Evolutionary conservation across 2,797 vertebrate genomes (phyloP).

Genomic region (Capromys pilorides): DNA sequence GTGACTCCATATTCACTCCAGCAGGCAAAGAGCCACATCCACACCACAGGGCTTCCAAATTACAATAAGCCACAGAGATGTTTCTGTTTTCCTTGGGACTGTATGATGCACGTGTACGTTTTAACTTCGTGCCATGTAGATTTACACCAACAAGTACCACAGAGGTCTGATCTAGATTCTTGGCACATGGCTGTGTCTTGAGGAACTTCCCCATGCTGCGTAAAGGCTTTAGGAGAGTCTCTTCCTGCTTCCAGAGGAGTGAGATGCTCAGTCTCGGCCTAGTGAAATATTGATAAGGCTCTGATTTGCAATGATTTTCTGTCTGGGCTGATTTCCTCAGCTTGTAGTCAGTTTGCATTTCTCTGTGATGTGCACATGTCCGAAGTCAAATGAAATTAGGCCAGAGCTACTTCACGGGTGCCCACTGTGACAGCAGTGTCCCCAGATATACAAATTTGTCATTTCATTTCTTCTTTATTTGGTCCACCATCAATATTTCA

Average conservation of each 20-base stretch:
- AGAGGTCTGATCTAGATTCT: constrained; percentile 56
- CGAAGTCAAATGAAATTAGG: constrained; percentile 97
- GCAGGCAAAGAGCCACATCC: not conserved
- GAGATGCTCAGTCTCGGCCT: constrained; percentile 84
- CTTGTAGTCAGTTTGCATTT: constrained; percentile 88
- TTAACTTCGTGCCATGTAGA: constrained; percentile 59
- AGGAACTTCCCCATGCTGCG: constrained; percentile 39
- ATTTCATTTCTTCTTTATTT: constrained; percentile 88
- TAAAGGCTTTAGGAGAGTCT: constrained; percentile 64
- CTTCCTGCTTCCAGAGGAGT: constrained; percentile 71
- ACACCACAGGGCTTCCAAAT: constrained; percentile 8
- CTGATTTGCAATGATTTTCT: constrained; percentile 90
- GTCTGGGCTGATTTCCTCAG: constrained; percentile 86
- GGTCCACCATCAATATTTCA: constrained; percentile 95
- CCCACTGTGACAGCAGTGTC: constrained; percentile 90
- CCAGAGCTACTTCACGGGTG: constrained; percentile 89
- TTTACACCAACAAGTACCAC: not conserved
- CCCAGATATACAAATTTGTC: constrained; percentile 90
- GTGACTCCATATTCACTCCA: constrained; percentile 51
- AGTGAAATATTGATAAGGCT: constrained; percentile 93
- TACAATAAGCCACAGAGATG: not conserved
- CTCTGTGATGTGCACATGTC: constrained; percentile 91
- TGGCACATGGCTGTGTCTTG: not conserved
- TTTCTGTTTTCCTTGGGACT: not conserved
- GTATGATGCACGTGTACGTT: constrained; percentile 1